Evolutionary conservation across 2,888 invertebrate genomes (phyloP).

Genomic region (Tinea semifulvella): DNA sequence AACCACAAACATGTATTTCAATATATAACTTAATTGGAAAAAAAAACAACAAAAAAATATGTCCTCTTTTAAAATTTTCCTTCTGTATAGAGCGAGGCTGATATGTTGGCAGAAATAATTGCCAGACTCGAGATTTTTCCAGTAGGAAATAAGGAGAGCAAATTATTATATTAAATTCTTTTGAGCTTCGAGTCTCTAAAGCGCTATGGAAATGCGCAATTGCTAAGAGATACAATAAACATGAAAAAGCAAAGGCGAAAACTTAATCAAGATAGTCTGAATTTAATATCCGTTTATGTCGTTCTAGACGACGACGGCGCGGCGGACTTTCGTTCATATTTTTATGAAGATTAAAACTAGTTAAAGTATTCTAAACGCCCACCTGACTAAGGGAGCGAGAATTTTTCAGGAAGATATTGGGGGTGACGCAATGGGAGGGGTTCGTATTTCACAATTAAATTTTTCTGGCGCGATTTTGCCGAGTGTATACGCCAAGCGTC

Average conservation of each 20-base stretch:
- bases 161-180: too few relatives aligned
- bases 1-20: too few relatives aligned
- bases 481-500: constrained; percentile 46
- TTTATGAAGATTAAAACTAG: constrained; percentile 12
- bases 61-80: too few relatives aligned
- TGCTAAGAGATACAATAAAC: too few relatives aligned
- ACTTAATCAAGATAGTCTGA: constrained; percentile 2
- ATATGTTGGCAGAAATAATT: too few relatives aligned
- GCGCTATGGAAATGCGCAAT: too few relatives aligned
- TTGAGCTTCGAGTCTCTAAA: too few relatives aligned
- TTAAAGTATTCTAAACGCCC: neutral
- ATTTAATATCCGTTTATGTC: constrained; percentile 2
- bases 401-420: constrained; percentile 18
- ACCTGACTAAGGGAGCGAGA: constrained; percentile 5
- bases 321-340: neutral
- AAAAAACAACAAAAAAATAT: too few relatives aligned
- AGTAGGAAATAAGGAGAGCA: too few relatives aligned
- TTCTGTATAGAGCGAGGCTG: too few relatives aligned
- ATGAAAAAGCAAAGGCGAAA: neutral
- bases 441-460: constrained; percentile 62
- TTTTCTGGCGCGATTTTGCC: constrained; percentile 56
- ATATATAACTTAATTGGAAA: too few relatives aligned
- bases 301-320: neutral
- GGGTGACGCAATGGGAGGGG: constrained; percentile 24
- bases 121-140: too few relatives aligned